Evolutionary conservation across 2,797 vertebrate species (phyloP), one percentile per base, ranked within the genome.

Genomic region (Peromyscus nudipes): DNA sequence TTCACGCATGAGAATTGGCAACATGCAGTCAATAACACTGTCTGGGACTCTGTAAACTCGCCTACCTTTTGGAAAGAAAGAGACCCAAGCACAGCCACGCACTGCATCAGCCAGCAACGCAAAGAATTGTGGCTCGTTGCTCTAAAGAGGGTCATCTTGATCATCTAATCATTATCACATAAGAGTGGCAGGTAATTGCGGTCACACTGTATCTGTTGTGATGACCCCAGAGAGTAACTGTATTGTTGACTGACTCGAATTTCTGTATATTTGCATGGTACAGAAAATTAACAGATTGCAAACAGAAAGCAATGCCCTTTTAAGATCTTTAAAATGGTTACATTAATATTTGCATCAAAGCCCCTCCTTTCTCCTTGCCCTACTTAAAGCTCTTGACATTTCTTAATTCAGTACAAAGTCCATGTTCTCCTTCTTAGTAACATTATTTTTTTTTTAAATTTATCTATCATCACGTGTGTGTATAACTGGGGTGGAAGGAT

Each of bases 281-380:
- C 21, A 94, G 84, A 92, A 91, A 62, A 71, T 96, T 89, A 96
- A 57, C 73, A 90, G 64, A 77, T 87, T 81, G 49, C 80, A 94
- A 94, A 67, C 52, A 95, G 84, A 89, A 89, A 81, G 69, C 46
- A 14, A 88, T 84, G 55, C 40, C 94, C 40, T 43, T 93, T 84
- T 88, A 46, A 96, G 49, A 55, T 92, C 46, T 94, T 95, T 89
- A 81, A 83, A 88, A 29, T 81, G 65, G 77, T 49, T 92, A 40
- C 43, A 64, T 89, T 95, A 92, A 55, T 75, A 64, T 95, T 95
- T 89, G 83, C 57, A 91, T 76, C 82, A 55, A 94, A 76, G 83
- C 79, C 55, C 49, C n/a, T 49, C 81, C 69, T 62, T 67, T 57
- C 34, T 89, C 67, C 83, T 29, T 92, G 60, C 37, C 34, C 7